Conservation (phyloP, 2,113 vertebrate genomes). For the Callocephalon fimbriatum region DNA sequence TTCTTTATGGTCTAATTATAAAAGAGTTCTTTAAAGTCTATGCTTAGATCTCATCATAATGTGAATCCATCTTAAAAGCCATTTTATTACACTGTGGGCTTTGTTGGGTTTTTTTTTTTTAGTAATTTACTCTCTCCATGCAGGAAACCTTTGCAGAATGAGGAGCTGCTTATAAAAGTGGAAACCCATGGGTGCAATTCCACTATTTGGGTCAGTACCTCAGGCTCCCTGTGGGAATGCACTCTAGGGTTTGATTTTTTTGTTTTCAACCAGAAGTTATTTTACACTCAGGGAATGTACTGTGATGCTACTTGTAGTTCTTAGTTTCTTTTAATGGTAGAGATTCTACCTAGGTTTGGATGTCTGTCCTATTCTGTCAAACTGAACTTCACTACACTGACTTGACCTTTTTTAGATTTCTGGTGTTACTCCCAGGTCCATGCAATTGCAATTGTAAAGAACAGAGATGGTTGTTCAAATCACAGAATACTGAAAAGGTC, state of each 20-base stretch:
- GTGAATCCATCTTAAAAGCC: not conserved
- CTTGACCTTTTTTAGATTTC: conserved; percentile 58
- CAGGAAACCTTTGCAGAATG: not conserved
- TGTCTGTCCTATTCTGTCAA: conserved; percentile 14
- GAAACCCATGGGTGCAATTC: not conserved
- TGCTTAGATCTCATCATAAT: not conserved
- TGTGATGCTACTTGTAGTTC: not conserved
- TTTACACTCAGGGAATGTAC: not conserved
- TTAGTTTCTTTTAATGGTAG: not conserved
- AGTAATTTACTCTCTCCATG: not conserved
- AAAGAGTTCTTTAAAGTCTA: not conserved
- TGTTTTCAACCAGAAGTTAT: not conserved
- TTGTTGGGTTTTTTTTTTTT: not conserved
- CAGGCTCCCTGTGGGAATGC: not conserved
- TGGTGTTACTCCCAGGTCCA: not conserved
- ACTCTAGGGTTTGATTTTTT: not conserved
- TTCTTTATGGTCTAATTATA: not conserved
- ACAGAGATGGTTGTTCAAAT: not conserved
- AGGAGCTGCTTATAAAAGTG: not conserved
- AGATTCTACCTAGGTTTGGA: not conserved
- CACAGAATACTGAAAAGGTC: conserved; percentile 55
- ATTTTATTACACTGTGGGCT: not conserved
- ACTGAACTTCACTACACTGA: not conserved
- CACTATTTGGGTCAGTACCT: not conserved
- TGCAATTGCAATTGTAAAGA: not conserved